Percentiles rank a stretch among this genome's conserved stretches.
phyloP scores from a whole-genome alignment of 2,113 vertebrate species.

The Lepus europaeus region DNA sequence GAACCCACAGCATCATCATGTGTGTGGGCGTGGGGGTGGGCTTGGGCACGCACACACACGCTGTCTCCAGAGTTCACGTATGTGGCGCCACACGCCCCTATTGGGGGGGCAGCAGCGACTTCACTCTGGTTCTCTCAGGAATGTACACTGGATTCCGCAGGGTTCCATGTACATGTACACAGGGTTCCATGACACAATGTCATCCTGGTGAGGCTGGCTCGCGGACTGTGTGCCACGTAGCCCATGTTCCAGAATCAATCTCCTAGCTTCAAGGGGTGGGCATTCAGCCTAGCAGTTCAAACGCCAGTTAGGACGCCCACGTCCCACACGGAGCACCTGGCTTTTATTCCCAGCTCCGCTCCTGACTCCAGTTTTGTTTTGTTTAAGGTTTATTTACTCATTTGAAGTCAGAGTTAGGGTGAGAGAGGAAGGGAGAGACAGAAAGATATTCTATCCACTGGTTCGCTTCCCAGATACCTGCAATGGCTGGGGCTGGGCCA shows the following conservation, averaged over 20 bases:
- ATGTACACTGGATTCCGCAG: background rate
- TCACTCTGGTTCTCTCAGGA: rapidly evolving
- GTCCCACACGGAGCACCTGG: too few species aligned
- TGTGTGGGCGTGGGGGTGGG: background rate
- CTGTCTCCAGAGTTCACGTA: background rate
- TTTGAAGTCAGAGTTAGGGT: too few species aligned
- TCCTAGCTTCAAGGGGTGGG: background rate
- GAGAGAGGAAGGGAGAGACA: background rate
- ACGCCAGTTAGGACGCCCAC: too few species aligned
- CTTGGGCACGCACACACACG: background rate
- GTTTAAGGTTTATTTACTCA: too few species aligned
- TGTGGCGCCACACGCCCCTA: rapidly evolving
- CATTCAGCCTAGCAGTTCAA: too few species aligned
- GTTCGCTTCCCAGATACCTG: too few species aligned
- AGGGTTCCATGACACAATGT: background rate
- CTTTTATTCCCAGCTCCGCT: background rate
- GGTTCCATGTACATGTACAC: too few species aligned
- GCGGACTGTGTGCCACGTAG: rapidly evolving
- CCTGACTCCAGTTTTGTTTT: too few species aligned
- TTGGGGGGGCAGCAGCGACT: background rate
- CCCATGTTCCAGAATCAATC: background rate
- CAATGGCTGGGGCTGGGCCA: too few species aligned
- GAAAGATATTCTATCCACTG: too few species aligned
- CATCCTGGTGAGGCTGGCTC: background rate
- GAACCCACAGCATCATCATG: rapidly evolving